Conservation (phyloP, 2,888 invertebrate species). For the Sinohyriopsis cumingii region DNA sequence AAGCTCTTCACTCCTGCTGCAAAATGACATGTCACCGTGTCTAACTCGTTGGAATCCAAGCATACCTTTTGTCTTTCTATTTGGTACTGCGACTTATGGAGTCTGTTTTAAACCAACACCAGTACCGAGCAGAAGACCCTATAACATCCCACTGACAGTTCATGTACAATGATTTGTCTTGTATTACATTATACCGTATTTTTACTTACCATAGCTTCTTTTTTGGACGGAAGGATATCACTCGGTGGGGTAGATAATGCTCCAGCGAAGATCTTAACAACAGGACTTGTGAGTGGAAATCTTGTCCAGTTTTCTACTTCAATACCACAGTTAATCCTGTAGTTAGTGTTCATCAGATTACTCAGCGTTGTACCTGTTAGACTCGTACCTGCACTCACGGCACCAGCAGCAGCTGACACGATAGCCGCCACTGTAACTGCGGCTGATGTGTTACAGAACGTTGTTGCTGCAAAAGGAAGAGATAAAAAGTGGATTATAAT, state of each 20-base stretch:
- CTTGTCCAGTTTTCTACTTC: conserved; percentile 24
- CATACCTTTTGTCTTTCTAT: too few relatives aligned
- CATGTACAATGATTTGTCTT: not conserved
- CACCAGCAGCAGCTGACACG: conserved; percentile 6
- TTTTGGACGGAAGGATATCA: conserved; percentile 7
- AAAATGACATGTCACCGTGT: too few relatives aligned
- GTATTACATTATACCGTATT: not conserved
- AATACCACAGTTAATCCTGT: conserved; percentile 17
- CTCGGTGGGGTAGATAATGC: conserved; percentile 7
- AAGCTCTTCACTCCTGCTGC: too few relatives aligned
- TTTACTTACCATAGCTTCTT: conserved; percentile 16
- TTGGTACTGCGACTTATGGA: too few relatives aligned
- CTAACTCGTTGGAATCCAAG: too few relatives aligned
- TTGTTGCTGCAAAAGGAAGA: too few relatives aligned
- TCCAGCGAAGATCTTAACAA: conserved; percentile 4
- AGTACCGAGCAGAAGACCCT: too few relatives aligned
- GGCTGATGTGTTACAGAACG: too few relatives aligned
- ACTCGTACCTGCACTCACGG: conserved; percentile 13
- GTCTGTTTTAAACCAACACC: too few relatives aligned
- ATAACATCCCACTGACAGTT: too few relatives aligned
- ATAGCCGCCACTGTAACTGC: not conserved
- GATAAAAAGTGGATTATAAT: too few relatives aligned
- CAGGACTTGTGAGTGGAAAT: conserved; percentile 2
- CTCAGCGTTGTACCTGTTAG: conserved; percentile 16
- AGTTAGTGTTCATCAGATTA: conserved; percentile 15